These are phyloP conservation scores for Pituophis catenifer DNA, from an alignment of 2,113 vertebrate genomes.

Conservation along the genomic window DNA sequence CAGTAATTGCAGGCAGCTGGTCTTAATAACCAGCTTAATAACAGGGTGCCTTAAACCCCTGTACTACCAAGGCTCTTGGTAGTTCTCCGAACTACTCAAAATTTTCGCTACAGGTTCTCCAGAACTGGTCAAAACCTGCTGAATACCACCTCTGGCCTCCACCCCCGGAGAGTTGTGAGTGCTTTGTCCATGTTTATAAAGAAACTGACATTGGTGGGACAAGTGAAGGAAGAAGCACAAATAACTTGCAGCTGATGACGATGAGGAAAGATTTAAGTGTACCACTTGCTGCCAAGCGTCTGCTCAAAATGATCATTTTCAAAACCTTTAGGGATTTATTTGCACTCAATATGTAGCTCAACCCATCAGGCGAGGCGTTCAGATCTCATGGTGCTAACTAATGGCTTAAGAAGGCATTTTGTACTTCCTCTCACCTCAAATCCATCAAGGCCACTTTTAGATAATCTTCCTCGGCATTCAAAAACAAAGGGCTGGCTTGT, in stretches of 20 bases:
- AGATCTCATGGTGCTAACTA: slow-evolving; percentile 12
- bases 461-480: slow-evolving; percentile 11
- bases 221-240: neutral
- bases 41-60: too few species aligned
- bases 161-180: neutral
- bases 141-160: too few species aligned
- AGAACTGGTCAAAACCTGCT: too few species aligned
- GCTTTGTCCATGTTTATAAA: neutral
- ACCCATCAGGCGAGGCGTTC: slow-evolving; percentile 15
- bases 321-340: neutral
- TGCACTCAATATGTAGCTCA: neutral
- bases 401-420: slow-evolving; percentile 10
- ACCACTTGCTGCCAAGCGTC: neutral
- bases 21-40: too few species aligned
- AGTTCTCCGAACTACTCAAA: too few species aligned
- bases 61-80: too few species aligned
- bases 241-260: neutral
- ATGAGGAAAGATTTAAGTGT: neutral
- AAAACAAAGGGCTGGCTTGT: slow-evolving; percentile 33
- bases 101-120: too few species aligned
- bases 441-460: slow-evolving; percentile 36
- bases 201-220: neutral
- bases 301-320: neutral
- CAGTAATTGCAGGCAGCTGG: too few species aligned
- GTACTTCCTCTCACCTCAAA: neutral